Evolutionary conservation across 1,140 invertebrate genomes (phyloP).

Genomic region (Meloidogyne hapla): DNA sequence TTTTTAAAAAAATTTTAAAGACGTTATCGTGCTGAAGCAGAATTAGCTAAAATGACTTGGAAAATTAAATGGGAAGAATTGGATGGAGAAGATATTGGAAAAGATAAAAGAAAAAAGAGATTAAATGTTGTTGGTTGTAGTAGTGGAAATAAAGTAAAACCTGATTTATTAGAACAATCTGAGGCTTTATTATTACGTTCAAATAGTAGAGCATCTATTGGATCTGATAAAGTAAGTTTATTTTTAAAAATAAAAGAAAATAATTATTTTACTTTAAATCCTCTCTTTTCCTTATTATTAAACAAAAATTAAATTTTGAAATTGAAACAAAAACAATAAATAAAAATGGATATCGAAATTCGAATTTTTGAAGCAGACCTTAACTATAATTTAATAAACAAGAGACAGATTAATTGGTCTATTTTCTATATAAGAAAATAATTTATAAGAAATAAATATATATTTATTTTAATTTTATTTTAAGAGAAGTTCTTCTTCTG

Average conservation of each 20-base stretch:
- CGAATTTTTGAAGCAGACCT: too few species aligned
- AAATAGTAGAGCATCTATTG: constrained; percentile 66
- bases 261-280: background rate
- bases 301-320: too few species aligned
- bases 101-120: constrained; percentile 53
- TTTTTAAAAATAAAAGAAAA: background rate
- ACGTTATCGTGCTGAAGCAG: constrained; percentile 85
- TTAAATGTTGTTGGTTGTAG: constrained; percentile 5
- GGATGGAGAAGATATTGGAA: constrained; percentile 45
- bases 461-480: constrained; percentile 23
- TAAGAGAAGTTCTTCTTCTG: constrained; percentile 59
- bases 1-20: constrained; percentile 66
- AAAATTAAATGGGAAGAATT: constrained; percentile 75
- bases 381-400: too few species aligned
- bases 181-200: constrained; percentile 56
- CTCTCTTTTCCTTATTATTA: too few species aligned
- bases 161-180: constrained; percentile 42
- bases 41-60: constrained; percentile 93
- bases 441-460: too few species aligned
- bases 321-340: too few species aligned
- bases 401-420: too few species aligned
- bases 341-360: too few species aligned
- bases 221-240: constrained; percentile 63
- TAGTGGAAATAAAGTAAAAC: constrained; percentile 3
- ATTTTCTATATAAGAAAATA: too few species aligned